These are phyloP conservation scores for Oceanites oceanicus DNA, from an alignment of 2,113 vertebrate species.

Conservation along the genomic window DNA sequence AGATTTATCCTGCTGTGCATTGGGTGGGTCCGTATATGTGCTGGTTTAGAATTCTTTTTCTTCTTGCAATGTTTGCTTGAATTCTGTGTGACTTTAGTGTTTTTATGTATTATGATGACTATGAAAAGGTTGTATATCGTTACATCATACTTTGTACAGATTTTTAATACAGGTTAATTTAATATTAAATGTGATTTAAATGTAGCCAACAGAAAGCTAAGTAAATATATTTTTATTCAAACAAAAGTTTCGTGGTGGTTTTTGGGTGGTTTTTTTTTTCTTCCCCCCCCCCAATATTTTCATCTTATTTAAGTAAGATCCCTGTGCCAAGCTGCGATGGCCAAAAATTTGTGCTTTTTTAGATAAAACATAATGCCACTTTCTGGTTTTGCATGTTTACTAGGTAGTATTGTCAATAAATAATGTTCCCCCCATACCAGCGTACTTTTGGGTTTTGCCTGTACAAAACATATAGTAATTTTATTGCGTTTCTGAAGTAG, in stretches of 20 bases:
- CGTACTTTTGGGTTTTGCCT: background rate
- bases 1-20: background rate
- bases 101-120: background rate
- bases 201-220: background rate
- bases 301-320: background rate
- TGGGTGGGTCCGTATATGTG: background rate
- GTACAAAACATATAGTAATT: background rate
- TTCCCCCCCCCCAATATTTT: background rate
- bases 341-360: background rate
- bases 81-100: background rate
- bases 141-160: conserved; percentile 7
- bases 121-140: background rate
- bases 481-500: background rate
- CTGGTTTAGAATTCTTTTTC: background rate
- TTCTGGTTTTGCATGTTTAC: background rate
- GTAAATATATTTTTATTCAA: conserved; percentile 40
- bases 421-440: background rate
- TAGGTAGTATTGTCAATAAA: background rate
- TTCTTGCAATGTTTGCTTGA: background rate
- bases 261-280: background rate
- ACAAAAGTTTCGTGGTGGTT: background rate
- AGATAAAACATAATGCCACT: background rate
- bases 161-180: conserved; percentile 44
- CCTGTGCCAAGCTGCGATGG: background rate
- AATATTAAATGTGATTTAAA: background rate